These are phyloP conservation scores for Mactromeris polynyma DNA, from an alignment of 2,888 invertebrate genomes.

Conservation along the genomic window DNA sequence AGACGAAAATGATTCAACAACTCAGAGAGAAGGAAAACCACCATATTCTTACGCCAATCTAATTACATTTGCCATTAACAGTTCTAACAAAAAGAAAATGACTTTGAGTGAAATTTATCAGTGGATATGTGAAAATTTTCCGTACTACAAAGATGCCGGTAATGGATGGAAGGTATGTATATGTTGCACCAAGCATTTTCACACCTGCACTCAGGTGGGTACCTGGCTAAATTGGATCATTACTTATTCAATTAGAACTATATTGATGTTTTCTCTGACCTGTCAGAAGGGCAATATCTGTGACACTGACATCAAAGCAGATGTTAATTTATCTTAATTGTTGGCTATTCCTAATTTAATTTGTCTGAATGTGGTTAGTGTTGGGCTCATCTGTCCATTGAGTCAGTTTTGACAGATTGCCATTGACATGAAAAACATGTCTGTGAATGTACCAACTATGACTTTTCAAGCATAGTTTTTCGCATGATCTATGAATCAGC, in stretches of 20 bases:
- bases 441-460: too few species aligned
- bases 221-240: conserved; percentile 6
- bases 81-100: conserved; percentile 91
- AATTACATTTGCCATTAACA: conserved; percentile 91
- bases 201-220: conserved; percentile 8
- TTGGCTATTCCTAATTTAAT: neutral
- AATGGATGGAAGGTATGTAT: conserved; percentile 91
- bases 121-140: conserved; percentile 92
- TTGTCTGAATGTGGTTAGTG: neutral
- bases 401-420: too few species aligned
- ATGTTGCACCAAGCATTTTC: neutral
- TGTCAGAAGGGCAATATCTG: neutral
- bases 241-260: neutral
- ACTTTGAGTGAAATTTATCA: conserved; percentile 92
- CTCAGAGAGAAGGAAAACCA: conserved; percentile 87
- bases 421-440: too few species aligned
- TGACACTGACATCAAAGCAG: neutral
- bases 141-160: conserved; percentile 91
- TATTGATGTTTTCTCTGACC: conserved; percentile 1
- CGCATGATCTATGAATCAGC: too few species aligned
- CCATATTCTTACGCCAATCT: conserved; percentile 91
- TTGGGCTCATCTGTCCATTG: too few species aligned
- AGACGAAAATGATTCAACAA: conserved; percentile 77
- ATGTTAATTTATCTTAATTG: neutral
- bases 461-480: too few species aligned